Base-by-base conservation (phyloP, 1,140 invertebrate genomes). In the Drosophila grimshawi region DNA sequence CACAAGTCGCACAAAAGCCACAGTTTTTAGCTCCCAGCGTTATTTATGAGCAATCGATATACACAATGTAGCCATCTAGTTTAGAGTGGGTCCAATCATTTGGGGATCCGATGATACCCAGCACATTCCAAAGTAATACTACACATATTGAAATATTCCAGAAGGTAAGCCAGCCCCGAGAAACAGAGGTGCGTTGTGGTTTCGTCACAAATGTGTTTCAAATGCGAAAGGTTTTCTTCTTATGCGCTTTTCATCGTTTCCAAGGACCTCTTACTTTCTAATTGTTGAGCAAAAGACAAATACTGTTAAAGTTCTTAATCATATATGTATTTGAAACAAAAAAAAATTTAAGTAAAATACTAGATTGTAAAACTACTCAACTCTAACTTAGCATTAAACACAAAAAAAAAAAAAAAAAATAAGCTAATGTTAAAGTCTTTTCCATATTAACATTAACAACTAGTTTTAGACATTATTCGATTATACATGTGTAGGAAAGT, bases 401-500 rank as follows among this genome's bases (percentile, higher is more conserved):
- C 19, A 53, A 6, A 3, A 43, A 63, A 66, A 86, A 63, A 65
- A 49, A 37, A 30, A 53, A 6, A 3, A 43, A 63, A 66, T 43
- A 67, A 78, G 39, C 39, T 43, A 43, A 81, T 56, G 48, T 78
- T 76, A 73, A 67, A 82, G 62, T 77, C 76, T 89, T 89, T 86
- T 82, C 61, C 77, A 78, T 88, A 88, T 89, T 88, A 76, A 71
- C 29, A 65, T 71, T 89, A 88, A 89, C 80, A 83, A 64, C 11
- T 89, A 86, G 76, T 49, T 83, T 35, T 88, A 90, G 86, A 52
- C 66, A 69, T 80, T 81, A 88, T 89, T 89, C 83, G 85, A 88
- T 89, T 89, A 80, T 86, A 86, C 72, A 88, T 88, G 66, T 88
- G 69, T 86, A 86, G 82, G 45, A 79, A 33, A 45, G 11, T 61